Evolutionary conservation across 2,888 invertebrate genomes (phyloP), one percentile per base, ranked within the genome.

Genomic region (Megalurothrips usitatus): DNA sequence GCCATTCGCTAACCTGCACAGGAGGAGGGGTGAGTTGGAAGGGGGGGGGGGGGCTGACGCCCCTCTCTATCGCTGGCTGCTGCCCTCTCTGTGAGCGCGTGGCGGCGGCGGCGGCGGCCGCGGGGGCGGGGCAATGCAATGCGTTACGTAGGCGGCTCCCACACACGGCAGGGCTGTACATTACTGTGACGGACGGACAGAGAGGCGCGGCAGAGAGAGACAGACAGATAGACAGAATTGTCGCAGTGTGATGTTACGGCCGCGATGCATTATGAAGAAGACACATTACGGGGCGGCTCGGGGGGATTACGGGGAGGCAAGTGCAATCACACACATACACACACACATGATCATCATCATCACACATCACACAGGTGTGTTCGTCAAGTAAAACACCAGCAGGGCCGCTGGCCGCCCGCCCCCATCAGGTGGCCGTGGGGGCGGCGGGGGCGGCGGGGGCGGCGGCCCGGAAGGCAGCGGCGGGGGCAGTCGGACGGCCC

Each of bases 231-330:
- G 58, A 58, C 0, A 58, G 17, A 58, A 58, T 58, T 58, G 58
- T 19, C 14, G 58, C 6, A 19, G 19, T 14, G 58, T 58, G 58
- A 58, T 17, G 58, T 19, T 19, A 19, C 34, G 34, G 34, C 34
- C 19, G 58, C 58, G 58, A 58, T 58, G 58, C 58, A 58, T 58
- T 58, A 58, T 58, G 58, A 58, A 58, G 58, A 58, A 58, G 58
- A 58, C 58, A 58, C 58, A 58, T 58, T 58, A 58, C 14, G 17
- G 58, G 14, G 14, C 58, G 58, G 52, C 52, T n/a, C n/a, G n/a
- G n/a, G 34, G 34, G 34, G 34, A 43, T 43, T 6, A 6, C 34
- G 6, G 34, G 58, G 58, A 0, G 52, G 58, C 58, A 2, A 52
- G 52, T 43, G 34, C 34, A 43, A 43, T 43, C 6, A 43, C 34